Base-by-base conservation (phyloP, 2,797 vertebrate genomes). In the Phoxinus dragarum region DNA sequence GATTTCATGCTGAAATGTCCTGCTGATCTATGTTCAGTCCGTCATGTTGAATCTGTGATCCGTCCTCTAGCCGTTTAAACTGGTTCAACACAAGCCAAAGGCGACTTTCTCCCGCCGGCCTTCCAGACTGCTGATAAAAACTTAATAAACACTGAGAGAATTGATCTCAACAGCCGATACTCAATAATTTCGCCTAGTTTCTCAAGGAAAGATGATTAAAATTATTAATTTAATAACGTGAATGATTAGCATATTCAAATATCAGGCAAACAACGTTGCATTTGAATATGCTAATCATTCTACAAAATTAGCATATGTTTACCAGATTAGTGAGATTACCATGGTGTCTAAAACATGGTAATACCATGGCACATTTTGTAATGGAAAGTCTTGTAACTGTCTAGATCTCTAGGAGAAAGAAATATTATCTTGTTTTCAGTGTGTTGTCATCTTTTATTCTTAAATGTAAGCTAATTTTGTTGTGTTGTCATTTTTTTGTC, bases 61-160 rank as follows among this genome's bases (percentile, higher is more conserved):
- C 7, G 0, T 44, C 14, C 6, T 34, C 56, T 44, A 74, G 69
- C 40, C 21, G 27, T 19, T 68, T 49, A 23, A 72, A 59, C 80
- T 52, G 21, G 64, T 38, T 56, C 49, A 40, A 19, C 21, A 56
- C 36, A 21, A 59, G 52, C 68, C 27, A 0, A 73, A 44, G 40
- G 54, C 12, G 8, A 11, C 8, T 64, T 82, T 34, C 71, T 74
- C 27, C 38, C 6, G 6, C 6, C 11, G 2, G 23, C 67, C 80
- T 71, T 54, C 42, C 76, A 80, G 56, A 66, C 56, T 40, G 56
- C 84, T 80, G 7, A 73, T 75, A 47, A 54, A 66, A 47, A 23
- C 42, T 5, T 54, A 12, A 73, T 86, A 36, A 84, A 66, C 73
- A 21, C 44, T 27, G 40, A 40, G 44, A 40, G 81, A 74, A n/a